Percentiles rank a stretch among this genome's conserved stretches.
phyloP scores from a whole-genome alignment of 2,797 vertebrate species.

The Linurgus olivaceus region DNA sequence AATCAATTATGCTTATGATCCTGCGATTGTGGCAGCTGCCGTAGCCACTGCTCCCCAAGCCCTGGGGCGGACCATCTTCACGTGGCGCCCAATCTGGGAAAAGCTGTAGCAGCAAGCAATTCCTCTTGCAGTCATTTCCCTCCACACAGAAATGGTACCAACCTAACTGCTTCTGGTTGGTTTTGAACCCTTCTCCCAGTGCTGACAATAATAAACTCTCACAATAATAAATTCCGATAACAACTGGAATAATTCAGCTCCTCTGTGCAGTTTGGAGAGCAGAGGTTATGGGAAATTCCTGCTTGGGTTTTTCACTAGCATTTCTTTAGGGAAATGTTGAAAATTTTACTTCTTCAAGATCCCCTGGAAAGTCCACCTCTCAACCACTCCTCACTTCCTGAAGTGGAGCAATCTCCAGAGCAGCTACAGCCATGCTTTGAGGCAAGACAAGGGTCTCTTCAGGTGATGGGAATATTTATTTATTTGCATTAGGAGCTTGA shows the following conservation, averaged over 20 bases:
- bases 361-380: neutral
- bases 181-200: neutral
- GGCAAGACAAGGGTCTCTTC: neutral
- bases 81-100: neutral
- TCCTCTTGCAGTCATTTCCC: neutral
- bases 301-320: neutral
- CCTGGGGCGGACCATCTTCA: neutral
- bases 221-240: neutral
- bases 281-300: slow-evolving; percentile 39
- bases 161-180: neutral
- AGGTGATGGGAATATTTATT: neutral
- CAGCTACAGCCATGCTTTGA: neutral
- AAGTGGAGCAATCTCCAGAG: neutral
- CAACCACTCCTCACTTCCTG: neutral
- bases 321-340: neutral
- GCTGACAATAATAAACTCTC: neutral
- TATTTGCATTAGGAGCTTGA: neutral
- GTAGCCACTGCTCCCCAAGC: neutral
- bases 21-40: neutral
- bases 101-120: neutral
- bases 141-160: neutral
- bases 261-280: neutral
- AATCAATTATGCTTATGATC: neutral
- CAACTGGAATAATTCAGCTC: neutral
- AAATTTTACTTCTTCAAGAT: neutral